Evolutionary conservation across 2,113 vertebrate species (phyloP), one percentile per base, ranked within the genome.

Genomic region (Alouatta palliata): DNA sequence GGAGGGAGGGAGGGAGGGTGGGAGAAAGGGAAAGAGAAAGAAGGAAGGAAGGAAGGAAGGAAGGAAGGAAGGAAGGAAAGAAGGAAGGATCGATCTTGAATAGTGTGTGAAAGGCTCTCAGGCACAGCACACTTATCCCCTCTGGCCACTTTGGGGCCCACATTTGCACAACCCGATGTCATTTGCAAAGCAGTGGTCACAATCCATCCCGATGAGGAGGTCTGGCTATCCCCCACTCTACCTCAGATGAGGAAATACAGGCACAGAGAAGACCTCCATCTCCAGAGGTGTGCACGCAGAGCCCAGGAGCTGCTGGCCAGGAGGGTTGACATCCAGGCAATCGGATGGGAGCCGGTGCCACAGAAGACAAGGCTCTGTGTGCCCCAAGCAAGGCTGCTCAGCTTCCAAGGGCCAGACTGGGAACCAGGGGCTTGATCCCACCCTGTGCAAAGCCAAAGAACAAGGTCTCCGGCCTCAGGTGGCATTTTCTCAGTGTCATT

Each of bases 171-270:
- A n/a, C 19, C 14, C 20, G 1, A 2, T 47, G 30, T 5, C 0
- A 6, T n/a, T 73, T 20, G 35, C 64, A 32, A 47, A 66, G 70
- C 43, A 3, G 3, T 0, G 23, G 43, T 23, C 86, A 40, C 16
- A 16, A 0, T 12, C 3, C 8, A 7, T 8, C 12, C 61, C 14
- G 8, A 14, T 0, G 0, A 40, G 68, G 82, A 40, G 47, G n/a
- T 13, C 20, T 81, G 1, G 2, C 21, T 6, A 17, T 17, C 77
- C n/a, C 3, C 10, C 9, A 9, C 45, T 52, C 32, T 16, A 4
- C 12, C 4, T 1, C 8, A 54, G 47, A 58, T 16, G 90, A 81
- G 49, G 71, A 79, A 30, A 40, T 30, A 43, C 54, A 58, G 47
- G 79, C 73, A 66, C 70, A 40, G 64, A 76, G 30, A 40, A 83